Conservation (phyloP, 2,797 vertebrate species). For the Melanotaenia trifasciata region DNA sequence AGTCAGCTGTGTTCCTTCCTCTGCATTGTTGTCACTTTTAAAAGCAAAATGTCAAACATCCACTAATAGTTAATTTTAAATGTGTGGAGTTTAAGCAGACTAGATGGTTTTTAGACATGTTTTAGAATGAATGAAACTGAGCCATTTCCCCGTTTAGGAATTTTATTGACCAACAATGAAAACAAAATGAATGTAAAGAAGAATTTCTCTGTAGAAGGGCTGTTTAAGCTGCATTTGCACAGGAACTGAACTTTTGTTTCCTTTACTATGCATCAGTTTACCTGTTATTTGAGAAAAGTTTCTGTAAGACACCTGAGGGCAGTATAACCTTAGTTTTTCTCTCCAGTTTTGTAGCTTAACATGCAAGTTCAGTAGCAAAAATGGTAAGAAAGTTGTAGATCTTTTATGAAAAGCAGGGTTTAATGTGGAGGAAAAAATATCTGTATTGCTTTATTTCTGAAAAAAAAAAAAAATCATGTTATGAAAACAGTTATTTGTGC, state of each 20-base stretch:
- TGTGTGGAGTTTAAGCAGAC: background rate
- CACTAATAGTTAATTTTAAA: background rate
- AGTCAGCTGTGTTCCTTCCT: constrained; percentile 5
- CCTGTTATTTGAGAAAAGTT: constrained; percentile 1
- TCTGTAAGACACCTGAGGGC: constrained; percentile 68
- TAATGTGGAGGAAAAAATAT: background rate
- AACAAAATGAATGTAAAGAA: too few species aligned
- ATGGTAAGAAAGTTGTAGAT: background rate
- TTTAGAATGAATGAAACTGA: background rate
- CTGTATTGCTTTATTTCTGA: background rate
- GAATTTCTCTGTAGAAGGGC: background rate
- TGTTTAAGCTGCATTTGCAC: constrained; percentile 29
- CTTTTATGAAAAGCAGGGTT: background rate
- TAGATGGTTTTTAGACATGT: background rate
- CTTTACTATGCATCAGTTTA: background rate
- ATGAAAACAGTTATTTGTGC: background rate
- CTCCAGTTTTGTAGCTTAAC: too few species aligned
- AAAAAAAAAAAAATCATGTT: background rate
- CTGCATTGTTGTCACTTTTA: background rate
- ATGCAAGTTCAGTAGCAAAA: too few species aligned
- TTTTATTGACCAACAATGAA: background rate
- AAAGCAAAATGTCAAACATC: background rate
- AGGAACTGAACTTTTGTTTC: background rate
- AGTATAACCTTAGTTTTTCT: constrained; percentile 44
- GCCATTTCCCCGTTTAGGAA: background rate